phyloP scores from a whole-genome alignment of 2,797 vertebrate species.

The Labeo calbasu region DNA sequence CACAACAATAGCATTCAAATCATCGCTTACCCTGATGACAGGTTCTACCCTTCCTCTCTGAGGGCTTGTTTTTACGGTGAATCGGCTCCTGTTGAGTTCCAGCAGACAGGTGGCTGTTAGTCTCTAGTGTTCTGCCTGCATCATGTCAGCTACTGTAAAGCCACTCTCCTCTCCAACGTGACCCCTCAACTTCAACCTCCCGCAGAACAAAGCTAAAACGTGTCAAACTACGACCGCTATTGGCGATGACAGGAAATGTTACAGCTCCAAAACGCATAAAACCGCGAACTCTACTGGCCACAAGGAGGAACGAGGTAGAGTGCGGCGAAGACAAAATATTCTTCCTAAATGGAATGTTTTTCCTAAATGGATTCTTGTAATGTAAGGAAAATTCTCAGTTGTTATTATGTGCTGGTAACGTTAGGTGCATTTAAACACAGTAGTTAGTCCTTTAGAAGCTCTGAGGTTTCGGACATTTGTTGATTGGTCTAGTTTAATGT shows the following conservation, averaged over 20 bases:
- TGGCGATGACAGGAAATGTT: background rate
- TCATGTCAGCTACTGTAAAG: constrained; percentile 33
- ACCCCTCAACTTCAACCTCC: constrained; percentile 51
- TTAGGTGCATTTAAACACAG: background rate
- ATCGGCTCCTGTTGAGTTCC: background rate
- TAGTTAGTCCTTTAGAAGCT: too few species aligned
- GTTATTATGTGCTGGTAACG: background rate
- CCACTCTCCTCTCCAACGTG: constrained; percentile 2
- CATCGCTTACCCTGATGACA: constrained; percentile 32
- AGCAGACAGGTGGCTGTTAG: background rate
- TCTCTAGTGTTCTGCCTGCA: constrained; percentile 16
- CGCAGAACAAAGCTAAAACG: background rate
- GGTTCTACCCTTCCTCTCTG: background rate
- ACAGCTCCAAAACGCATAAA: background rate
- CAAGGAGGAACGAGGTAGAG: too few species aligned
- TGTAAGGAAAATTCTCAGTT: background rate
- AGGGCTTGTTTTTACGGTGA: background rate
- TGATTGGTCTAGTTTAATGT: background rate
- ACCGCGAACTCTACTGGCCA: background rate
- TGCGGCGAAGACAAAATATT: background rate
- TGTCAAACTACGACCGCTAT: constrained; percentile 24
- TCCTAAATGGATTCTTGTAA: background rate
- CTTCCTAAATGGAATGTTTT: too few species aligned
- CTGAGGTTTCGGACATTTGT: background rate
- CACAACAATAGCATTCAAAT: background rate